Base-by-base conservation (phyloP, 1,140 invertebrate species). In the Matsumurasca onukii region DNA sequence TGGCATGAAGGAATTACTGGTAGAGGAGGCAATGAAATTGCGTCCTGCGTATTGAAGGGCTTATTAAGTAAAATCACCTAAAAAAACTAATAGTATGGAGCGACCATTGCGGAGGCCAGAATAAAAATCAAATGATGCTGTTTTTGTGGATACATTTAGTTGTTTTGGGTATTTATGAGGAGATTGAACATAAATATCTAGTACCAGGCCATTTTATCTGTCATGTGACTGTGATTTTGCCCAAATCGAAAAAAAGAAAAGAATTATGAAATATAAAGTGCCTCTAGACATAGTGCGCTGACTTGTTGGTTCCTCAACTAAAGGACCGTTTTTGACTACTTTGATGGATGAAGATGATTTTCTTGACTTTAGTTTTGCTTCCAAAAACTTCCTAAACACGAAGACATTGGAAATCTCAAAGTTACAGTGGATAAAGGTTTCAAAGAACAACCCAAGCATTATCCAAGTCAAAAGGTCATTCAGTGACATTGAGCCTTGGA, bases 1-100 rank as follows among this genome's bases (percentile, higher is more conserved):
- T 72, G 72, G 70, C 72, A 73, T 51, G 69, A 73, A 51, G 69
- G 66, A 0, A 59, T 67, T 49, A 66, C 61, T 22, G 65, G 69
- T 24, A 24, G 69, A 62, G 71, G 72, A 63, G 63, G 52, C 13
- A 68, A 68, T 34, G 27, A 68, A 59, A 68, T 68, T n/a, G 66
- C 66, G 17, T 24, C 17, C 29, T 68, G 66, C 51, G 30, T 68
- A 20, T 59, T 68, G 48, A 55, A n/a, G 63, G 66, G 31, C 12
- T 3, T 65, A 13, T 22, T 22, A 20, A 65, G 31, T 29, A 61
- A 30, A 61, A 61, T 61, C 5, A 61, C 57, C 51, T 22, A 61
- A 1, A 25, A 66, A 66, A 51, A 66, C 45, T n/a, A 66, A 52
- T 52, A 27, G 51, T 66, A 1, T 66, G 65, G 65, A 49, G 39